These are phyloP conservation scores for Stenodera caucasica DNA, from an alignment of 2,888 invertebrate genomes.

Conservation along the genomic window DNA sequence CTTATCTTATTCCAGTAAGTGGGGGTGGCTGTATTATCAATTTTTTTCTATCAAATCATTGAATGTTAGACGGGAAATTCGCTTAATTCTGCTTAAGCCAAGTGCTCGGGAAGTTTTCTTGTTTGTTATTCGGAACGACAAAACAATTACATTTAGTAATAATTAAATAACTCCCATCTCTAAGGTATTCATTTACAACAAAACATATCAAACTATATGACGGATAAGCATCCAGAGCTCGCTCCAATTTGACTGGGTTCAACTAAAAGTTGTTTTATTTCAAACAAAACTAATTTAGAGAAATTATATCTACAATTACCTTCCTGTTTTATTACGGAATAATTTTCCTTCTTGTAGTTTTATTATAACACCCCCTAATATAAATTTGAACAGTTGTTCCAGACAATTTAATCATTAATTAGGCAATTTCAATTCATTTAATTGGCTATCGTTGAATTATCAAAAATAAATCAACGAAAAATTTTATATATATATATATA, in stretches of 20 bases:
- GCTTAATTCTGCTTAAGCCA: no score
- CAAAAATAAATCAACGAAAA: neutral
- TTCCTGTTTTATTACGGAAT: neutral
- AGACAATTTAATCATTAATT: neutral
- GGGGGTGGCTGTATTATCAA: no score
- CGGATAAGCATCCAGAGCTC: neutral
- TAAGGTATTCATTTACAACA: no score
- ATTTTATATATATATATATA: no score
- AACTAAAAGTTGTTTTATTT: neutral
- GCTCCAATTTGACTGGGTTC: neutral
- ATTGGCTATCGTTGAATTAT: neutral
- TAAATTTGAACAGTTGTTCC: neutral
- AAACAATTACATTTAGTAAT: neutral
- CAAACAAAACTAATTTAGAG: neutral
- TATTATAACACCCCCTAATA: no score
- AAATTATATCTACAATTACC: neutral
- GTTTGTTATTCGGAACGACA: neutral
- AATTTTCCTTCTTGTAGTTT: neutral
- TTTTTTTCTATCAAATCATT: no score
- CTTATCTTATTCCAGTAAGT: no score
- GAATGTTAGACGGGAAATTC: no score
- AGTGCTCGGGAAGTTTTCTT: neutral
- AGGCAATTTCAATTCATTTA: neutral
- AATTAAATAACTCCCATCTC: neutral
- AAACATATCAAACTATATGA: constrained; percentile 5